Percentiles rank a stretch among this genome's conserved stretches.
Evolutionary conservation across 2,888 invertebrate species (phyloP).

Genomic region (Campoplex nolae): DNA sequence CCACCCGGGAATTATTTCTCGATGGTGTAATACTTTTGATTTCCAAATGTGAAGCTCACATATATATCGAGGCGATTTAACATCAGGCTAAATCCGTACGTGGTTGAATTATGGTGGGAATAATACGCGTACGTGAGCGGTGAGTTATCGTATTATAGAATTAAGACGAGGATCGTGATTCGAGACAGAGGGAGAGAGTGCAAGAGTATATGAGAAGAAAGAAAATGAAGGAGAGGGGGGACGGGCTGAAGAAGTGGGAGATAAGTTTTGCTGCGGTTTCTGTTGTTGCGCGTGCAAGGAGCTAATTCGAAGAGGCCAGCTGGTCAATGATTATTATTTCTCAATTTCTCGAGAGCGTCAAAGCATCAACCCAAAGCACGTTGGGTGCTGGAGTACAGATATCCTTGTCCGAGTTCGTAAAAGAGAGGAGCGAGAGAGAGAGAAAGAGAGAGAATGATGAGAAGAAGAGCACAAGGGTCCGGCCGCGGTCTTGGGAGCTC

Average conservation of each 20-base stretch:
- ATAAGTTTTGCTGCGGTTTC: conserved; percentile 49
- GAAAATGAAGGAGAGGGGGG: conserved; percentile 52
- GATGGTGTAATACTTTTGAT: not conserved
- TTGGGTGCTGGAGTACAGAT: conserved; percentile 31
- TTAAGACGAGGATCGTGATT: conserved; percentile 61
- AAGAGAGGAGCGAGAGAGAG: conserved; percentile 8
- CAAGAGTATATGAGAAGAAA: conserved; percentile 60
- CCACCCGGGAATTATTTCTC: conserved; percentile 4
- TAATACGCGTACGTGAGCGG: conserved; percentile 27
- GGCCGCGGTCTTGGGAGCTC: conserved; percentile 69
- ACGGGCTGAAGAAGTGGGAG: conserved; percentile 51
- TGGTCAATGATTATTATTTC: conserved; percentile 79
- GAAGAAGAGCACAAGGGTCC: conserved; percentile 65
- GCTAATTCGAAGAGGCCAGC: conserved; percentile 71
- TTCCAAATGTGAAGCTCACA: conserved; percentile 4
- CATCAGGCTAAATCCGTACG: conserved; percentile 37
- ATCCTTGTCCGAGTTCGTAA: conserved; percentile 38
- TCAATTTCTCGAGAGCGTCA: conserved; percentile 77
- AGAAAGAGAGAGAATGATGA: conserved; percentile 32
- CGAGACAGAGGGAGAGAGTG: conserved; percentile 63
- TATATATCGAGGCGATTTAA: not conserved
- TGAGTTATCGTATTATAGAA: conserved; percentile 63
- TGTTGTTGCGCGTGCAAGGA: conserved; percentile 66
- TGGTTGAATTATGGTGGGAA: conserved; percentile 32
- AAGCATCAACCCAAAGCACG: conserved; percentile 56